These are phyloP conservation scores for Maconellicoccus hirsutus DNA, from an alignment of 1,140 invertebrate species.

Conservation along the genomic window DNA sequence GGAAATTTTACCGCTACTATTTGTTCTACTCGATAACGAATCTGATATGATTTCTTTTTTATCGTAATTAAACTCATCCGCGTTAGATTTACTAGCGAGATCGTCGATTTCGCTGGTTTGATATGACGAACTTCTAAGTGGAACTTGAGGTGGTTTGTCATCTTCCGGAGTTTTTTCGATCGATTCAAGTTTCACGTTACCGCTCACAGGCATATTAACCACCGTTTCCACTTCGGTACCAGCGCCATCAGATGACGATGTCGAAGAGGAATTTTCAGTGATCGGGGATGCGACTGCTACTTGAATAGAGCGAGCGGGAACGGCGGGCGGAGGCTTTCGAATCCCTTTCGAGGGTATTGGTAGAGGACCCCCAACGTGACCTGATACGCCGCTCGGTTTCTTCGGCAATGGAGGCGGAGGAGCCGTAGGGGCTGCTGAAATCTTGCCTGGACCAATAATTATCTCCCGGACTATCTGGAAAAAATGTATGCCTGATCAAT, in stretches of 20 bases:
- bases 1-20: background rate
- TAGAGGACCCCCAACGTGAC: conserved; percentile 22
- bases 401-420: conserved; percentile 27
- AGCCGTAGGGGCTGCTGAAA: conserved; percentile 24
- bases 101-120: background rate
- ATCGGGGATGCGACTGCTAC: conserved; percentile 28
- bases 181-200: background rate
- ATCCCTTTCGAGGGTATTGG: conserved; percentile 25
- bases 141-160: background rate
- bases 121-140: background rate
- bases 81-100: background rate
- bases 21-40: background rate
- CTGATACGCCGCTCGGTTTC: conserved; percentile 25
- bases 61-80: background rate
- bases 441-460: conserved; percentile 25
- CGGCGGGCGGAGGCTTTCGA: conserved; percentile 24
- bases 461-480: conserved; percentile 34
- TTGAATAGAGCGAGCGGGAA: conserved; percentile 25
- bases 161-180: background rate
- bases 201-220: background rate
- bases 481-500: conserved; percentile 27
- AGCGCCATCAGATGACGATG: background rate
- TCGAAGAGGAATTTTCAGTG: conserved; percentile 28
- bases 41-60: background rate
- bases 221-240: conserved; percentile 6